Evolutionary conservation across 2,797 vertebrate species (phyloP).

Genomic region (Masticophis lateralis): DNA sequence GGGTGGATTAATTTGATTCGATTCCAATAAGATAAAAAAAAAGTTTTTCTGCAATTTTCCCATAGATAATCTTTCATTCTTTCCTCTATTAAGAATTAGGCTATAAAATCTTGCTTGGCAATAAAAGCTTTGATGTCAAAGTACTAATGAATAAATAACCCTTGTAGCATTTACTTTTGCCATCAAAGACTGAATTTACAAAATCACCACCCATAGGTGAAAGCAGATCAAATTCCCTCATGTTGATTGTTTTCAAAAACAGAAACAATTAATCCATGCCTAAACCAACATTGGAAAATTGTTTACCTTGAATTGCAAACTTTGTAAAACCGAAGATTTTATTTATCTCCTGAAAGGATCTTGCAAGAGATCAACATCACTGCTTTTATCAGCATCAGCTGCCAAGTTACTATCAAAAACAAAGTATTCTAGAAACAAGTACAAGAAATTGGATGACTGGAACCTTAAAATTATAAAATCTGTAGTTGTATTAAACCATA

Average conservation of each 20-base stretch:
- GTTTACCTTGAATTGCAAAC: constrained; percentile 32
- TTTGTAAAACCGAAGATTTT: constrained; percentile 47
- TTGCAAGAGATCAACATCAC: constrained; percentile 23
- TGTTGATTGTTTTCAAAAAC: constrained; percentile 37
- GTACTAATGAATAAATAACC: constrained; percentile 24
- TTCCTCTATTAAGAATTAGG: constrained; percentile 31
- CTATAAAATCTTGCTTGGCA: constrained; percentile 41
- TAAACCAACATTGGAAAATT: constrained; percentile 48
- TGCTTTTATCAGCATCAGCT: not conserved
- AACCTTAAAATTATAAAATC: not conserved
- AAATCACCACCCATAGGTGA: constrained; percentile 24
- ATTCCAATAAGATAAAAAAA: not conserved
- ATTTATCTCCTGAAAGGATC: constrained; percentile 35
- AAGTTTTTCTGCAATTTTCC: constrained; percentile 1
- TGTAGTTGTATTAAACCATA: accelerated
- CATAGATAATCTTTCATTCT: constrained; percentile 7
- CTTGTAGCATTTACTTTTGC: constrained; percentile 19
- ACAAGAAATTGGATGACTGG: not conserved
- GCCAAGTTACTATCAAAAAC: not conserved
- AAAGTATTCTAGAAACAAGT: constrained; percentile 16
- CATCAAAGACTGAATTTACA: constrained; percentile 31
- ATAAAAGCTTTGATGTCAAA: constrained; percentile 46
- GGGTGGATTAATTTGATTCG: not conserved
- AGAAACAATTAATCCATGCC: constrained; percentile 53
- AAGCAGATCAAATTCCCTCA: constrained; percentile 14